Evolutionary conservation across 2,888 invertebrate species (phyloP).

Genomic region (Melikaiella ostensackeni): DNA sequence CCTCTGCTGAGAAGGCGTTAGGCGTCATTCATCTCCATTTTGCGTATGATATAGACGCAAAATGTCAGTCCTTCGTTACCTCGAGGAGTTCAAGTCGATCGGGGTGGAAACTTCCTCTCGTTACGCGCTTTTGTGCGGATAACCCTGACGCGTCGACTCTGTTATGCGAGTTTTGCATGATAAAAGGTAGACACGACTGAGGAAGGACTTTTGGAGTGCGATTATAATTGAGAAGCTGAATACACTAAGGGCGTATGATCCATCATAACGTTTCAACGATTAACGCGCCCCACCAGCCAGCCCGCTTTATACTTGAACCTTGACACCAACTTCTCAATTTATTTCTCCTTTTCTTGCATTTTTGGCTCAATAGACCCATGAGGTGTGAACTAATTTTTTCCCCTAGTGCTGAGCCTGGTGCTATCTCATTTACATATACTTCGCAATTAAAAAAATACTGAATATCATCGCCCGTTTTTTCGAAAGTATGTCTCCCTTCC

Average conservation of each 20-base stretch:
- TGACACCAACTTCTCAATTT: conserved; percentile 30
- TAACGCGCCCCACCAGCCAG: background rate
- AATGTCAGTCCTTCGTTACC: conserved; percentile 25
- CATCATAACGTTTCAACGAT: conserved; percentile 37
- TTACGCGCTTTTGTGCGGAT: conserved; percentile 37
- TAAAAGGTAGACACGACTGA: conserved; percentile 22
- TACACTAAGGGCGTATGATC: conserved; percentile 34
- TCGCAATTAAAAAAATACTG: conserved; percentile 1
- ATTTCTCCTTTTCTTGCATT: background rate
- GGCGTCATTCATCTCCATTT: conserved; percentile 15
- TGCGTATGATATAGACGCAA: conserved; percentile 25
- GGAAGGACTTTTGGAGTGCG: conserved; percentile 25
- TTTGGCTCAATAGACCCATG: conserved; percentile 3
- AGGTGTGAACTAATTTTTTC: conserved; percentile 19
- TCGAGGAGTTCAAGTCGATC: background rate
- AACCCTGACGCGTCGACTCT: conserved; percentile 35
- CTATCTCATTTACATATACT: background rate
- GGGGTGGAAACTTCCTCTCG: conserved; percentile 35
- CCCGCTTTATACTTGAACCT: background rate
- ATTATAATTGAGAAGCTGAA: conserved; percentile 40
- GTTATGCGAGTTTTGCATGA: conserved; percentile 39
- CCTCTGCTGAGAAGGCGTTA: background rate
- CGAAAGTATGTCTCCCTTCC: background rate
- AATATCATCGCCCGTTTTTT: background rate
- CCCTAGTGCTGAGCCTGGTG: too few species aligned